Base-by-base conservation (phyloP, 92 coral and sea anemone genomes). In the Umimayanthus kanabou region DNA sequence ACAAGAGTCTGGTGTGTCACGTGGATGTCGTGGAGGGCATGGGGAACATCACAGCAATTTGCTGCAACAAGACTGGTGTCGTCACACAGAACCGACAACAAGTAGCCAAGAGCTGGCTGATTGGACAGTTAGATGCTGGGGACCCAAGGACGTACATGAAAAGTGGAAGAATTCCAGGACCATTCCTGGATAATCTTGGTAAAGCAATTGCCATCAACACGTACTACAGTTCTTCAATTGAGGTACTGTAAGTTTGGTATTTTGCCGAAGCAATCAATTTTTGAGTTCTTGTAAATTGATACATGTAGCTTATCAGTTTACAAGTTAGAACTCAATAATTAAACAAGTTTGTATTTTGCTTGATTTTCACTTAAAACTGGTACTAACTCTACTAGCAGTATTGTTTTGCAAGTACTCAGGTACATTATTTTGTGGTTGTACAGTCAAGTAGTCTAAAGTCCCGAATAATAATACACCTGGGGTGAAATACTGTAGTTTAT, bases 51-150 rank as follows among this genome's bases (percentile, higher is more conserved):
- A 95, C 98, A 30, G 95, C 95, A 47, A 92, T 97, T 66, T 97
- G 98, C 84, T 97, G 98, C 77, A 96, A 97, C 90, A 97, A 97
- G 90, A 97, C 99, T 7, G 99, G 99, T 4, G 98, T 96, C 37
- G 88, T 97, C 33, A 97, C 99, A 0, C 93, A 96, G 92, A 97
- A 95, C 74, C 96, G 99, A 39, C 94, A 94, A 94, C 96, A 91
- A 72, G 99, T 97, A 14, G 89, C 95, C 67, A 92, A 90, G 87
- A 89, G 96, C 69, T 97, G 87, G 88, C 88, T 94, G 18, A 92
- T 91, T 18, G 92, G 91, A 81, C 85, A 88, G 33, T 23, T 82
- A 4, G 77, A 92, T 91, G 88, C 84, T 65, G 96, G 93, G 69
- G 98, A 90, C 6, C 92, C 96, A 30, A 86, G 91, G 50, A 73